Percentiles rank a stretch among this genome's conserved stretches.
Evolutionary conservation across 2,797 vertebrate species (phyloP).

Genomic region (Molothrus aeneus): DNA sequence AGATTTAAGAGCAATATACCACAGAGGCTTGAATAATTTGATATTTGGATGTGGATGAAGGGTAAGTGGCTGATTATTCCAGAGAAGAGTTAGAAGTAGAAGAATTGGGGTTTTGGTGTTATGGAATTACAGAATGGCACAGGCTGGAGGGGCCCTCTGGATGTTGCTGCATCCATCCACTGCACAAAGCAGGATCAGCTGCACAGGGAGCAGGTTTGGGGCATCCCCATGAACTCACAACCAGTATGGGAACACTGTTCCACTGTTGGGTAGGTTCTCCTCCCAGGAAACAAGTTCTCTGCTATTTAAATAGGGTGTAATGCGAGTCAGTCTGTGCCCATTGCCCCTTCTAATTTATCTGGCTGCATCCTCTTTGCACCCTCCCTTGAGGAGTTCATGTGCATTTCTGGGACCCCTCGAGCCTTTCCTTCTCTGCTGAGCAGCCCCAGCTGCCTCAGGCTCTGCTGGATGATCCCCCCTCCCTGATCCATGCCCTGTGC

Average conservation of each 20-base stretch:
- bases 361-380: not conserved
- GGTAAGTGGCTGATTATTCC: not conserved
- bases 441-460: not conserved
- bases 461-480: not conserved
- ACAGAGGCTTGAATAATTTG: not conserved
- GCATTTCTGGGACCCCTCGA: accelerated
- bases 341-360: not conserved
- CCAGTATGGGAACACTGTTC: not conserved
- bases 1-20: not conserved
- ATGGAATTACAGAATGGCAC: not conserved
- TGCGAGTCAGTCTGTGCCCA: not conserved
- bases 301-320: not conserved
- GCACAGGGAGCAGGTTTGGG: not conserved
- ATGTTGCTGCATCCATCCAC: not conserved
- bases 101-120: not conserved
- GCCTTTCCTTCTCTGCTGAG: not conserved
- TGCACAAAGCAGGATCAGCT: not conserved
- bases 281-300: not conserved
- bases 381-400: not conserved
- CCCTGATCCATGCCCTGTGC: not conserved
- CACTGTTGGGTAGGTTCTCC: not conserved
- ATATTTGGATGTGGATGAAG: not conserved
- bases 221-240: not conserved
- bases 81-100: not conserved
- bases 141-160: not conserved